phyloP scores from a whole-genome alignment of 1,140 invertebrate species.

The Diuraphis noxia region DNA sequence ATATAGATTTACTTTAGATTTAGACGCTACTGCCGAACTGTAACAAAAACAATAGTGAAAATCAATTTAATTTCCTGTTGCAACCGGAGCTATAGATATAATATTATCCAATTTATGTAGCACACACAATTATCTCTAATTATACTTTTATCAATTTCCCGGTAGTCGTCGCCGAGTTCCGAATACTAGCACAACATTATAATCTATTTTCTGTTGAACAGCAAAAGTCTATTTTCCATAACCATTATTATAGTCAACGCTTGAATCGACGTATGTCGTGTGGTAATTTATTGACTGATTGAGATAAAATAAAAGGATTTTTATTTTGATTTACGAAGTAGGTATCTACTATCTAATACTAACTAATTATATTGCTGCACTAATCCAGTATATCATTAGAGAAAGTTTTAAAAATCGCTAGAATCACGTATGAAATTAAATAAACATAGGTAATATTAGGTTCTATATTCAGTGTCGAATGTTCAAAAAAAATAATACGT shows the following conservation, averaged over 20 bases:
- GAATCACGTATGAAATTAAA: background rate
- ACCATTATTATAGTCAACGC: background rate
- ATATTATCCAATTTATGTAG: background rate
- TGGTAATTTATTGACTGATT: background rate
- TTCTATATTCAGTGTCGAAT: background rate
- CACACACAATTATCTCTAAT: background rate
- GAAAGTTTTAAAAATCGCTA: background rate
- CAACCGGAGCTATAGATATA: background rate
- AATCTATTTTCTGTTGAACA: background rate
- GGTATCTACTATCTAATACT: background rate
- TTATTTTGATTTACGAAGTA: background rate
- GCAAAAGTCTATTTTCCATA: background rate
- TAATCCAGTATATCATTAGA: background rate
- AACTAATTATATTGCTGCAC: background rate
- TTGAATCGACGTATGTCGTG: background rate
- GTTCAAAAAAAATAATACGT: background rate
- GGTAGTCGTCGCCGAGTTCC: background rate
- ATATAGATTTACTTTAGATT: background rate
- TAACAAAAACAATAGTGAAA: background rate
- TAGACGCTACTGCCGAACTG: background rate
- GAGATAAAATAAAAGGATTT: background rate
- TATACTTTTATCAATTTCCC: background rate
- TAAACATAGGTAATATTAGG: background rate
- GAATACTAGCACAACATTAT: background rate
- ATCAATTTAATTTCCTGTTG: constrained; percentile 16